These are phyloP conservation scores for Empis stercorea DNA, from an alignment of 2,888 invertebrate genomes.

Conservation along the genomic window DNA sequence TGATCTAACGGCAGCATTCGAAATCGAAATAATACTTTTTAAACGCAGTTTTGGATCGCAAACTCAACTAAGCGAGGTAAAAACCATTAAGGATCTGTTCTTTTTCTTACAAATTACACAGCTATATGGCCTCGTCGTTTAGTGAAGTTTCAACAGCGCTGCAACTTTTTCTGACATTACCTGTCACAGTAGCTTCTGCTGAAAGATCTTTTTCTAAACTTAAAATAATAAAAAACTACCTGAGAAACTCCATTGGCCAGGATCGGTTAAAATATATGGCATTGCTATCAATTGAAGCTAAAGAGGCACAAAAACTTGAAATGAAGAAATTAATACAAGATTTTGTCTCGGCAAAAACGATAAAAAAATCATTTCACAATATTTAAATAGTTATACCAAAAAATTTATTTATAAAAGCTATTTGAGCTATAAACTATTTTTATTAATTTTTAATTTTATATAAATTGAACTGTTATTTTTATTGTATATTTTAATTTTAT, in stretches of 20 bases:
- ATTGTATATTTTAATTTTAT: background rate
- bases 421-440: too few species aligned
- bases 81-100: constrained; percentile 1
- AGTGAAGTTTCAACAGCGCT: constrained; percentile 3
- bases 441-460: background rate
- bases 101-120: background rate
- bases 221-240: constrained; percentile 2
- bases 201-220: constrained; percentile 4
- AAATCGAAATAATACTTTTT: constrained; percentile 2
- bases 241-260: background rate
- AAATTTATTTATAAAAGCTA: too few species aligned
- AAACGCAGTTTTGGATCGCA: background rate
- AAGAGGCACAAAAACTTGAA: background rate
- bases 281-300: constrained; percentile 3
- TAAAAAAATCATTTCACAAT: constrained; percentile 1
- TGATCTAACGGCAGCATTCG: constrained; percentile 1
- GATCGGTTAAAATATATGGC: constrained; percentile 3
- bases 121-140: constrained; percentile 1
- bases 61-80: background rate
- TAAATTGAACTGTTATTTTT: background rate
- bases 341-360: constrained; percentile 2
- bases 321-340: background rate
- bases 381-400: background rate
- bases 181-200: constrained; percentile 1
- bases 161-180: constrained; percentile 3